Conservation (phyloP, 2,113 vertebrate species). For the Propithecus coquereli region DNA sequence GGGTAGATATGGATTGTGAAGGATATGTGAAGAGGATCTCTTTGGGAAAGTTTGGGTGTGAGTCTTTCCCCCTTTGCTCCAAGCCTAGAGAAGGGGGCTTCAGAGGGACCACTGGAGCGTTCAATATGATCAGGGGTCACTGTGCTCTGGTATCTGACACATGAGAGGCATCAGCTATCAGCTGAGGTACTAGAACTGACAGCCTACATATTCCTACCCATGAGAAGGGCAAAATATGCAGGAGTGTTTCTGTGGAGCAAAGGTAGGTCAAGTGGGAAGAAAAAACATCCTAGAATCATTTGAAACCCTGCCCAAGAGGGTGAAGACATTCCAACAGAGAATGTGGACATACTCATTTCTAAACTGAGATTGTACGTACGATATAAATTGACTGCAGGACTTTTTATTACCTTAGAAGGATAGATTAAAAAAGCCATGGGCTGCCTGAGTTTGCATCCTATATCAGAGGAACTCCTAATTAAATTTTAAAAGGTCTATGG, state of each 20-base stretch:
- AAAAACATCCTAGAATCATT: not conserved
- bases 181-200: not conserved
- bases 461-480: not conserved
- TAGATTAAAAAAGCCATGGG: not conserved
- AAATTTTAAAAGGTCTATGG: conserved; percentile 5
- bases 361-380: not conserved
- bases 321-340: not conserved
- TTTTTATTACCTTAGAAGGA: not conserved
- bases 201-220: not conserved
- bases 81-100: not conserved
- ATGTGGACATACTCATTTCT: not conserved
- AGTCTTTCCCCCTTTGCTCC: not conserved
- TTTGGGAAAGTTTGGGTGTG: not conserved
- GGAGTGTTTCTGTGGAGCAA: not conserved
- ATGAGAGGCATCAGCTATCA: not conserved
- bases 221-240: not conserved
- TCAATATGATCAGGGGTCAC: not conserved
- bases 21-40: not conserved
- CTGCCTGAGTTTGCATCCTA: not conserved
- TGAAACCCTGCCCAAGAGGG: not conserved
- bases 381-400: not conserved
- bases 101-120: not conserved
- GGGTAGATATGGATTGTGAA: not conserved
- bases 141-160: not conserved
- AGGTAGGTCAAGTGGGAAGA: not conserved